These are phyloP conservation scores for Channa argus DNA, from an alignment of 2,113 vertebrate genomes.

Conservation along the genomic window DNA sequence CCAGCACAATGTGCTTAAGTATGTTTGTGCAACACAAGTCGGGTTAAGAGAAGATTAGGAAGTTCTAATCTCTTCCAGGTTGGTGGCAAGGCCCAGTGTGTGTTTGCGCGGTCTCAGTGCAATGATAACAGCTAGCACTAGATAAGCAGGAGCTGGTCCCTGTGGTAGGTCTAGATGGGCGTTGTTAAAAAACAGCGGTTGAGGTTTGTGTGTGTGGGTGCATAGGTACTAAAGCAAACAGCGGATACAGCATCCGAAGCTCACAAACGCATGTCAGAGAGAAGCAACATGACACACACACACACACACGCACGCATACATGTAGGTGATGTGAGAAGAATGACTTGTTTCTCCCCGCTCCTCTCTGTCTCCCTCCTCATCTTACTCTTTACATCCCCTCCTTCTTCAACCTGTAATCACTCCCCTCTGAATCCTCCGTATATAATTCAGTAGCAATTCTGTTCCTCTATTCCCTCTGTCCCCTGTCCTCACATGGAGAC, in stretches of 20 bases:
- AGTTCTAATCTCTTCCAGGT: conserved; percentile 65
- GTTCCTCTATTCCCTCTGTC: conserved; percentile 50
- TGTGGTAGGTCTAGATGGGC: conserved; percentile 44
- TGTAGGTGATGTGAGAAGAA: conserved; percentile 47
- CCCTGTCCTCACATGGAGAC: conserved; percentile 56
- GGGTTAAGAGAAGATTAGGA: conserved; percentile 60
- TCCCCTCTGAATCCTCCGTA: conserved; percentile 69
- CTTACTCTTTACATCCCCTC: conserved; percentile 28
- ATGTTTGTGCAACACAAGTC: conserved; percentile 41
- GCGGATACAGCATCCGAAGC: conserved; percentile 25
- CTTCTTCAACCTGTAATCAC: conserved; percentile 66
- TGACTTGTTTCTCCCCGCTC: conserved; percentile 36
- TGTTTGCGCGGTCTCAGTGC: conserved; percentile 25
- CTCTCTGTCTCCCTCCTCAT: conserved; percentile 9
- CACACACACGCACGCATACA: conserved; percentile 33
- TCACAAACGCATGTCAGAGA: conserved; percentile 33
- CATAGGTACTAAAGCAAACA: conserved; percentile 10
- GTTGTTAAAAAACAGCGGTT: conserved; percentile 37
- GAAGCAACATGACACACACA: conserved; percentile 42
- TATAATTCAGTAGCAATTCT: conserved; percentile 74
- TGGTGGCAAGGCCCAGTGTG: conserved; percentile 34
- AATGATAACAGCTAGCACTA: conserved; percentile 66
- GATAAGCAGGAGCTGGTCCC: conserved; percentile 66
- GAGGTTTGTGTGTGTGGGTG: conserved; percentile 7
- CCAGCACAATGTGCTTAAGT: conserved; percentile 8